Percentiles rank a stretch among this genome's conserved stretches.
Evolutionary conservation across 2,113 vertebrate species (phyloP).

Genomic region (Trogon surrucura): DNA sequence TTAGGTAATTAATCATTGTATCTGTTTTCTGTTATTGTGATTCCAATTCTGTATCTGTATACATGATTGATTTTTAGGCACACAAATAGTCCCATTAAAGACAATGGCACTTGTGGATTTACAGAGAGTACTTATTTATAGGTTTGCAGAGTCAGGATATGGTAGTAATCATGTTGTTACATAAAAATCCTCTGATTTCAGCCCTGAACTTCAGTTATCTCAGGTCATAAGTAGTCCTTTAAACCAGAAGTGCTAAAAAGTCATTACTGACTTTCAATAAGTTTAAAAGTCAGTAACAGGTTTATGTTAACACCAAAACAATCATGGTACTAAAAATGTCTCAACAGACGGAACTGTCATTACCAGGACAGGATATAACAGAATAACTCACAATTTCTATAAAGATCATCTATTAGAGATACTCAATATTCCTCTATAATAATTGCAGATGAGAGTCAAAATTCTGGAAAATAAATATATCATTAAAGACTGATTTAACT

Average conservation of each 20-base stretch:
- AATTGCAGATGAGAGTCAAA: background rate
- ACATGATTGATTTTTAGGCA: slow-evolving; percentile 60
- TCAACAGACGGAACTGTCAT: background rate
- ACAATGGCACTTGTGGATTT: slow-evolving; percentile 13
- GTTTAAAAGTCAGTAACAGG: background rate
- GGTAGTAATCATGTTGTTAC: background rate
- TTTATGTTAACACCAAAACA: background rate
- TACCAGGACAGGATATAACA: background rate
- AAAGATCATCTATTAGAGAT: background rate
- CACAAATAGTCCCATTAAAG: slow-evolving; percentile 35
- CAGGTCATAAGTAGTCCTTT: background rate
- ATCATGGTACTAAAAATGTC: background rate
- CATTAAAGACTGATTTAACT: background rate
- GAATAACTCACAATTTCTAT: background rate
- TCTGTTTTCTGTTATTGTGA: slow-evolving; percentile 59
- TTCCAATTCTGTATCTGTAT: slow-evolving; percentile 46
- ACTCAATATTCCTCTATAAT: background rate
- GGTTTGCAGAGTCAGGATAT: background rate
- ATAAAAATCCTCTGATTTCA: background rate
- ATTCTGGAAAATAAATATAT: background rate
- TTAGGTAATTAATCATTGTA: slow-evolving; percentile 51
- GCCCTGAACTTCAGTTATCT: background rate
- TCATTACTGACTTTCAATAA: background rate
- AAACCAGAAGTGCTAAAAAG: background rate
- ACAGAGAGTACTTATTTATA: background rate